Conservation (phyloP, 2,113 vertebrate genomes). For the Tricholaema leucomelas region DNA sequence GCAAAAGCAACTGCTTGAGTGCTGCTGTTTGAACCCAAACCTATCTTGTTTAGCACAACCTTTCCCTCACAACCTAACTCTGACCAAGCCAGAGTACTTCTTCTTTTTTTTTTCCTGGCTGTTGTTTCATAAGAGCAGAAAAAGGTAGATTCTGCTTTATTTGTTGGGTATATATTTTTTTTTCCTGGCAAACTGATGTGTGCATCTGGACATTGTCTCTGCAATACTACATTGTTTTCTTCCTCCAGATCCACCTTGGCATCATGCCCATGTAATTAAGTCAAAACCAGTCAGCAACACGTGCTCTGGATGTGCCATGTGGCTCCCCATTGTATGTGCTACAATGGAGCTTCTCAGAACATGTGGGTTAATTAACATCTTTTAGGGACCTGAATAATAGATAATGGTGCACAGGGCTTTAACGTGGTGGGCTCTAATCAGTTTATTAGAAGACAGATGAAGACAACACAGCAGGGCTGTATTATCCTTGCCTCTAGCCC, state of each 20-base stretch:
- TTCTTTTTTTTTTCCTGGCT: not conserved
- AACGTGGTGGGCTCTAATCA: conserved; percentile 77
- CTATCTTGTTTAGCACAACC: not conserved
- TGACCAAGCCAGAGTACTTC: not conserved
- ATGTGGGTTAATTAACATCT: conserved; percentile 73
- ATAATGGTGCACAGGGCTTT: conserved; percentile 62
- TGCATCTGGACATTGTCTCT: not conserved
- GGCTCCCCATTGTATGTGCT: conserved; percentile 36
- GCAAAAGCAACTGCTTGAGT: not conserved
- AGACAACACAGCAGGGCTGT: conserved; percentile 63
- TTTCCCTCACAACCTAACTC: not conserved
- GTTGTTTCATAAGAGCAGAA: not conserved
- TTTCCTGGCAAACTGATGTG: not conserved
- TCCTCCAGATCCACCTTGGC: conserved; percentile 25
- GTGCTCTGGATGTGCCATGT: conserved; percentile 21
- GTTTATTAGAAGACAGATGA: conserved; percentile 75
- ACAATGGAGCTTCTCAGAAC: conserved; percentile 49
- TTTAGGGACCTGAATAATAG: conserved; percentile 69
- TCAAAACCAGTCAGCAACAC: conserved; percentile 26
- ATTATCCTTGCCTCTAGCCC: conserved; percentile 52
- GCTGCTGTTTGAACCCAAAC: not conserved
- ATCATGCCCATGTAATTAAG: conserved; percentile 48
- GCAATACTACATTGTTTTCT: not conserved
- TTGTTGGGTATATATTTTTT: too few species aligned
- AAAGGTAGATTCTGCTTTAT: not conserved